phyloP scores from a whole-genome alignment of 2,888 invertebrate species.

The Dryomyza anilis region DNA sequence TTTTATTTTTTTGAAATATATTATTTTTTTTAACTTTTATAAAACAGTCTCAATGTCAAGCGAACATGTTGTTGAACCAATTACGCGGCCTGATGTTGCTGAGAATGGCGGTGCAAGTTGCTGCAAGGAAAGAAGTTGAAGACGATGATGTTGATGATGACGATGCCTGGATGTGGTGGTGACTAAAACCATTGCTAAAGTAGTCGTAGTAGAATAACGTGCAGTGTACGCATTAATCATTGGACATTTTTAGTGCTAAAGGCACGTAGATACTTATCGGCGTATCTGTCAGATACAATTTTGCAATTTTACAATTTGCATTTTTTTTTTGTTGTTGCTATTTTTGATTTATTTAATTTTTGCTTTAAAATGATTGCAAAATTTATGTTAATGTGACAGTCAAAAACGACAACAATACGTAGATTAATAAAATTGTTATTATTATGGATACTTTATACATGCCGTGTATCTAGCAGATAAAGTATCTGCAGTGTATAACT shows the following conservation, averaged over 20 bases:
- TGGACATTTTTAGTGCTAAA: no score
- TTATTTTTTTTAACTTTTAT: constrained; percentile 14
- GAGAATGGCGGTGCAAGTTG: constrained; percentile 22
- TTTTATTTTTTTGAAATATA: not conserved
- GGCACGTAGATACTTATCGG: not conserved
- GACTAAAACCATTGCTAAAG: no score
- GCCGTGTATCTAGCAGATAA: not conserved
- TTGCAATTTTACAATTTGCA: no score
- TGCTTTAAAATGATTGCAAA: no score
- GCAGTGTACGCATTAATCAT: no score
- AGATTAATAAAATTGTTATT: not conserved
- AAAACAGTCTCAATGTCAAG: constrained; percentile 48
- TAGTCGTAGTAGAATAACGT: no score
- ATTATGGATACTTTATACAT: no score
- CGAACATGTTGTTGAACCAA: constrained; percentile 49
- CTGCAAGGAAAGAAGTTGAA: not conserved
- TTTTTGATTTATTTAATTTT: no score
- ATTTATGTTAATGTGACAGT: constrained; percentile 15
- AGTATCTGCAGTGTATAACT: not conserved
- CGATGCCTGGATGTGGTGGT: no score
- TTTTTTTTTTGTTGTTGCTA: no score
- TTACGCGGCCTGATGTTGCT: constrained; percentile 25
- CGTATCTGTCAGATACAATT: constrained; percentile 3
- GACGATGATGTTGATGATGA: no score
- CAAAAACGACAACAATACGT: not conserved